Evolutionary conservation across 2,113 vertebrate genomes (phyloP).

Genomic region (Pomatorhinus ruficollis): DNA sequence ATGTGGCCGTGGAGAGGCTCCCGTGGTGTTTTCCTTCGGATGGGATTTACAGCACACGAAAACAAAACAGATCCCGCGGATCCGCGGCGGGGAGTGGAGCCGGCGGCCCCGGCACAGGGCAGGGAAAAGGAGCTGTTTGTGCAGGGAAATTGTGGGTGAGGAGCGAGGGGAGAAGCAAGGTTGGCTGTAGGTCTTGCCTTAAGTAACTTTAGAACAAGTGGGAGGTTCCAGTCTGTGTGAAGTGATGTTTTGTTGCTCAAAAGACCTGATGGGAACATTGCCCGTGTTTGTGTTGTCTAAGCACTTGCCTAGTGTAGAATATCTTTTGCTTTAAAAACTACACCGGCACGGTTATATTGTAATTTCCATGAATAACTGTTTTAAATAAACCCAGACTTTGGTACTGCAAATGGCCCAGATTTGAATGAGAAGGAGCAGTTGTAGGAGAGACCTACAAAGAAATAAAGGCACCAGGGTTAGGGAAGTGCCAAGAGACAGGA

Average conservation of each 20-base stretch:
- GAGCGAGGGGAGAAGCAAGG: background rate
- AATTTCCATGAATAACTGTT: background rate
- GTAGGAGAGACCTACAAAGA: background rate
- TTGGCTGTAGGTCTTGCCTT: background rate
- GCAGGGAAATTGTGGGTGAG: background rate
- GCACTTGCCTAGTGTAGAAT: background rate
- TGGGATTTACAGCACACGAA: background rate
- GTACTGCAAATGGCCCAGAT: background rate
- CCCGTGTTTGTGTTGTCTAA: background rate
- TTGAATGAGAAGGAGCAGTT: background rate
- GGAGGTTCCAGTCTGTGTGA: background rate
- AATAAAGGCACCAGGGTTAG: background rate
- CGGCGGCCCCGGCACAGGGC: fast-evolving
- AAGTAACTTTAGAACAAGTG: background rate
- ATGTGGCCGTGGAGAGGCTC: background rate
- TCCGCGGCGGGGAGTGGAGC: background rate
- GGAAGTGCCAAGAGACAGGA: background rate
- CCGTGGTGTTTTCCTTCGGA: background rate
- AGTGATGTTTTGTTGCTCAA: background rate
- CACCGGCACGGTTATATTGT: fast-evolving
- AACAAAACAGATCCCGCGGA: background rate
- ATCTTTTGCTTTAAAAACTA: background rate
- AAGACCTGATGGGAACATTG: background rate
- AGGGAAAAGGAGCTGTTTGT: background rate
- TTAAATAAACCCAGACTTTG: background rate